phyloP scores from a whole-genome alignment of 2,797 vertebrate species.

The Vultur gryphus region DNA sequence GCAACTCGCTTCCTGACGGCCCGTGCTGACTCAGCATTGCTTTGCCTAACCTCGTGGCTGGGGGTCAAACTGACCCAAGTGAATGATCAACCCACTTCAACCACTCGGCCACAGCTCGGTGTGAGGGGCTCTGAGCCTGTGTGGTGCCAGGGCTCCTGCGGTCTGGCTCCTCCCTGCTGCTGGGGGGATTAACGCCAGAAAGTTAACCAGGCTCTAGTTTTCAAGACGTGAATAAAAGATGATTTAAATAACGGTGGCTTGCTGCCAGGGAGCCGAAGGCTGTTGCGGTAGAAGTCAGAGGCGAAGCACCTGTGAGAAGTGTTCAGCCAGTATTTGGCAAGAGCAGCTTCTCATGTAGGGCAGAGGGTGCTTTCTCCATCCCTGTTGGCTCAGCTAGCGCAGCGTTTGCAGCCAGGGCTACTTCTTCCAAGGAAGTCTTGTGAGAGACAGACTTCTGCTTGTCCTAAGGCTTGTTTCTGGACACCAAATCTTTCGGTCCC shows the following conservation, averaged over 20 bases:
- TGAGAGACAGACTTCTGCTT: background rate
- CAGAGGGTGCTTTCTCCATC: background rate
- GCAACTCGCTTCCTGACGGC: background rate
- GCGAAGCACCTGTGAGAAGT: background rate
- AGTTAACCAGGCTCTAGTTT: background rate
- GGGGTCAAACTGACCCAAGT: background rate
- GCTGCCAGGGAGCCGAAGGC: background rate
- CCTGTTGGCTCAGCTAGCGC: background rate
- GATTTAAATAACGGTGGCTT: background rate
- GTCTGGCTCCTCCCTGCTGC: background rate
- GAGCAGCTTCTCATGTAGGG: background rate
- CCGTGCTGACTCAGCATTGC: background rate
- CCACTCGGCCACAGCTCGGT: no score
- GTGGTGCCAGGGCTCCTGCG: background rate
- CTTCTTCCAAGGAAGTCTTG: background rate
- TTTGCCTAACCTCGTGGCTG: background rate
- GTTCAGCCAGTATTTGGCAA: background rate
- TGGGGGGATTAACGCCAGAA: background rate
- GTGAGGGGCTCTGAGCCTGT: accelerated
- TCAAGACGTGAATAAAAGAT: background rate
- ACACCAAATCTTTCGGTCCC: background rate
- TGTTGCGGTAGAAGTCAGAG: background rate
- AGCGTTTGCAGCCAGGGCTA: background rate
- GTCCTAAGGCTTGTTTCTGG: background rate
- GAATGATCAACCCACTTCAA: background rate